Base-by-base conservation (phyloP, 2,888 invertebrate genomes). In the Microplitis manilae region DNA sequence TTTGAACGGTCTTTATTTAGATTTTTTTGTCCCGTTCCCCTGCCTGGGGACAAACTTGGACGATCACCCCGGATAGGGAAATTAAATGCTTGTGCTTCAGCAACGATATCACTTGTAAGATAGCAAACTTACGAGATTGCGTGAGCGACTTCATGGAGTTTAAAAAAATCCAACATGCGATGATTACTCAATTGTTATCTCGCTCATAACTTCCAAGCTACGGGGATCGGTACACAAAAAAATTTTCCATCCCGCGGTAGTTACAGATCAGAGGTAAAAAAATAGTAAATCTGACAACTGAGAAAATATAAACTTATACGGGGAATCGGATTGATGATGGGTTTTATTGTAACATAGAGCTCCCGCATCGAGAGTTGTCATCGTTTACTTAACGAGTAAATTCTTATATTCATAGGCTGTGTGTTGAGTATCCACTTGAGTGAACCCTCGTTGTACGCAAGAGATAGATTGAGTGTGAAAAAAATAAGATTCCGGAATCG, bases 81-180 rank as follows among this genome's bases (percentile, higher is more conserved):
- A 80, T 80, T 75, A 79, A 76, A 79, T 71, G 73, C 30, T 30
- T 30, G 30, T 30, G 30, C 30, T 30, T 30, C 4, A 30, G 30
- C 30, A 2, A 30, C 30, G 30, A 30, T 30, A 30, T 30, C 30
- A 30, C 30, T 30, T 30, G 75, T 39, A 41, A 83, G 84, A 85
- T 85, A 85, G 84, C 82, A 80, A 83, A 82, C 81, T 72, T 75
- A 30, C 50, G 64, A 69, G 64, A 75, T 50, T 75, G 69, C 75
- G 75, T 75, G 75, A 75, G 75, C 69, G 38, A 68, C 64, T 69
- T 70, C 64, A 75, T 75, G 39, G 30, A 30, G 7, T 13, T 40
- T 38, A 73, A 73, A 60, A 69, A 64, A 65, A 13, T 30, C 30
- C 30, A 30, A 30, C 30, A 30, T 30, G 30, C 30, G 30, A 30